phyloP scores from a whole-genome alignment of 2,113 vertebrate species.

The Marcusenius ussheri region DNA sequence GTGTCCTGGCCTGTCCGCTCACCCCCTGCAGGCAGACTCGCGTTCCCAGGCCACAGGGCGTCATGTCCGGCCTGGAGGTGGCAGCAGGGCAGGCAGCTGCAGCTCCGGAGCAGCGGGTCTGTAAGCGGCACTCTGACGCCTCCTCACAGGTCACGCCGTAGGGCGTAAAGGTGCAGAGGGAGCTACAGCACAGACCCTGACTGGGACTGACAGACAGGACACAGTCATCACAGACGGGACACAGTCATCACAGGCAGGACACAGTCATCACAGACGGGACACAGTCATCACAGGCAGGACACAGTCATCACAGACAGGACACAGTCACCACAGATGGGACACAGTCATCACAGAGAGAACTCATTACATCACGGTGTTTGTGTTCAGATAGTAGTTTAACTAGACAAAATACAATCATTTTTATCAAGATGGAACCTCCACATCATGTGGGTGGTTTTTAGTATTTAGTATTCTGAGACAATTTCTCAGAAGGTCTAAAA shows the following conservation, averaged over 20 bases:
- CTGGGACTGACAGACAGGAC: slow-evolving; percentile 54
- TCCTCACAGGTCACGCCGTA: slow-evolving; percentile 46
- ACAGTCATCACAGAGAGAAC: background rate
- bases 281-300: background rate
- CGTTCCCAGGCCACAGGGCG: slow-evolving; percentile 55
- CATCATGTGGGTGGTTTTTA: background rate
- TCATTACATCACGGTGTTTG: background rate
- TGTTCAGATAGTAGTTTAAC: background rate
- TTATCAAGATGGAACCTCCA: background rate
- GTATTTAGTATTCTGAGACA: background rate
- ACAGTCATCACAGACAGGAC: too few relatives aligned
- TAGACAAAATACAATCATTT: background rate
- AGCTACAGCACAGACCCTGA: slow-evolving; percentile 65
- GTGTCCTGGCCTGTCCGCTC: slow-evolving; percentile 27
- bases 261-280: background rate
- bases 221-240: background rate
- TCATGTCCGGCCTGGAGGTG: slow-evolving; percentile 58
- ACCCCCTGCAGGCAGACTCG: slow-evolving; percentile 68
- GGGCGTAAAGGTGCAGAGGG: slow-evolving; percentile 50
- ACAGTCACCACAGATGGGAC: background rate
- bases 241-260: background rate
- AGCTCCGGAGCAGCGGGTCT: slow-evolving; percentile 54
- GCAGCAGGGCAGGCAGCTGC: slow-evolving; percentile 52
- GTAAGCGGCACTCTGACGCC: slow-evolving; percentile 58
- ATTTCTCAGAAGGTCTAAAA: background rate